Percentiles rank a stretch among this genome's conserved stretches.
Conservation (phyloP, 2,797 vertebrate genomes). For the Aldrovandia affinis region DNA sequence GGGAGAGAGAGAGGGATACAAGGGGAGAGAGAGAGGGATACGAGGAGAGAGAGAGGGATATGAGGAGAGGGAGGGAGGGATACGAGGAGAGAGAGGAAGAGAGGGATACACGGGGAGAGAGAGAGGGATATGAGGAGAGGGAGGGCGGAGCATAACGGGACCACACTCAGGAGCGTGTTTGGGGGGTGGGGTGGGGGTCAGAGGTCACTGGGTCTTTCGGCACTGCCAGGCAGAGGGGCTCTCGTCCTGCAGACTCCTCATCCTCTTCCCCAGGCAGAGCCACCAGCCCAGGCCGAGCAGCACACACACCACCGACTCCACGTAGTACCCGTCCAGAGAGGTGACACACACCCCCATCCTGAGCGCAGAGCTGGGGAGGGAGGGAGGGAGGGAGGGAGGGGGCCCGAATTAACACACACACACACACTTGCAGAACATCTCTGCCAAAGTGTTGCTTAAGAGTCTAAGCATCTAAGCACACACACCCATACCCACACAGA, state of each 20-base stretch:
- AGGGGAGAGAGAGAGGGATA: no score
- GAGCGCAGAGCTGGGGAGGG: constrained; percentile 80
- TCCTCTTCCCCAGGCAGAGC: constrained; percentile 87
- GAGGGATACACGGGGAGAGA: neutral
- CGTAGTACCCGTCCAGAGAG: constrained; percentile 90
- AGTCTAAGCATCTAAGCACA: no score
- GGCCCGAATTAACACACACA: neutral
- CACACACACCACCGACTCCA: constrained; percentile 89
- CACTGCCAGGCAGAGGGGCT: constrained; percentile 89
- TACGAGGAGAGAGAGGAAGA: neutral
- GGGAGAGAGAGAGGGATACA: no score
- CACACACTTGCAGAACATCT: no score
- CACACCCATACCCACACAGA: no score
- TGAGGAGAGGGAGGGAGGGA: neutral
- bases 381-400: neutral
- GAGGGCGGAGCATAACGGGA: neutral
- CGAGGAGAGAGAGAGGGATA: neutral
- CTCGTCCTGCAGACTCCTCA: constrained; percentile 88
- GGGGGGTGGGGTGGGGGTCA: neutral
- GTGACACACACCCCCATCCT: constrained; percentile 85
- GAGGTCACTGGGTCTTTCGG: constrained; percentile 64
- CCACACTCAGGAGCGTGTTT: no score
- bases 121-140: neutral
- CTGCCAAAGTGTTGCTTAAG: no score
- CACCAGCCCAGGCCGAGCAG: constrained; percentile 93